Base-by-base conservation (phyloP, 2,797 vertebrate genomes). In the Percopsis omiscomaycus region DNA sequence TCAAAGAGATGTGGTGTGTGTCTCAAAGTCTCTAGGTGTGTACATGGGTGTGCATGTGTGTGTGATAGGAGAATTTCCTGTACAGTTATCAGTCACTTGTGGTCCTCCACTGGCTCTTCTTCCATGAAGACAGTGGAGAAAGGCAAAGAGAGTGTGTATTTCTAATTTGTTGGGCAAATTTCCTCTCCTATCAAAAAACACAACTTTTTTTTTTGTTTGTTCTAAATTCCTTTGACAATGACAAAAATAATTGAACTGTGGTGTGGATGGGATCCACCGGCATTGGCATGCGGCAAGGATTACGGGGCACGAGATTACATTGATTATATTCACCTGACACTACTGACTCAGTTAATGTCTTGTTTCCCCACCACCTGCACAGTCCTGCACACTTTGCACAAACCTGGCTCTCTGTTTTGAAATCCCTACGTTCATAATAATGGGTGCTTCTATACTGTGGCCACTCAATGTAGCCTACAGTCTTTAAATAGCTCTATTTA, bases 281-380 rank as follows among this genome's bases (percentile, higher is more conserved):
- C 14, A 55, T 11, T 56, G 50, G 3, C 12, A 49, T 51, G 22
- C 55, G 15, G 60, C 3, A 48, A 53, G 69, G 83, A 87, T 84
- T 81, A 82, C 13, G 15, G 59, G 29, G 68, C 81, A 79, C 63
- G 71, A 77, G 80, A 82, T 86, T 81, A 81, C 61, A 48, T 61
- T 75, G 66, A 75, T 84, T 83, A 77, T 54, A 77, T 54, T 64
- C 70, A 61, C 49, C 13, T 59, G 55, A 64, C 22, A 28, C 71
- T 68, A 57, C 69, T 72, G 59, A 79, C 69, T 52, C 42, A 48
- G 5, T 62, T 69, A 5, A 9, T 61, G 66, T 5, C 29, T 47
- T 61, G 71, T 71, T 65, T 69, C 53, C 27, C 29, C 49, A 53
- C 4, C 58, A 9, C 13, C 44, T 47, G 3, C 51, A 58, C 59